Evolutionary conservation across 1,140 invertebrate species (phyloP).

Genomic region (Bicyclus anynana): DNA sequence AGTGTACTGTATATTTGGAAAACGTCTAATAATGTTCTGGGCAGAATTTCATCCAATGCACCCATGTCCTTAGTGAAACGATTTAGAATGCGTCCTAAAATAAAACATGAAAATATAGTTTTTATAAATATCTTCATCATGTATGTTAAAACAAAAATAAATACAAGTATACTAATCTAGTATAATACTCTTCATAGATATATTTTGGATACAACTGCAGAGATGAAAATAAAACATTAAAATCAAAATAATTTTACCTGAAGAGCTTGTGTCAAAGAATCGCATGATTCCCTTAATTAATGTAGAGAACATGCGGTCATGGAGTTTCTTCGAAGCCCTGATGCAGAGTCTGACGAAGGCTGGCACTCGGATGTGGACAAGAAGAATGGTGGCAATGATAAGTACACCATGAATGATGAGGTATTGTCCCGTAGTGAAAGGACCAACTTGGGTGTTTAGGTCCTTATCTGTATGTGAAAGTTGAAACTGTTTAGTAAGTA

Average conservation of each 20-base stretch:
- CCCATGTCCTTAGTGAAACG: constrained; percentile 88
- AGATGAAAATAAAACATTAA: no score
- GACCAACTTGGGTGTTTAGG: constrained; percentile 53
- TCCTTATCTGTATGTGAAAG: constrained; percentile 37
- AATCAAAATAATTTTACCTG: constrained; percentile 71
- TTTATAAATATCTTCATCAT: no score
- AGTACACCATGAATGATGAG: constrained; percentile 55
- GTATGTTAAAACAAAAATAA: no score
- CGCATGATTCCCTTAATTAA: constrained; percentile 86
- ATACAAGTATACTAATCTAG: no score
- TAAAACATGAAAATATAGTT: constrained; percentile 2
- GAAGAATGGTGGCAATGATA: constrained; percentile 33
- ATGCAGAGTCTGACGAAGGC: constrained; percentile 79
- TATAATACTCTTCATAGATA: not conserved
- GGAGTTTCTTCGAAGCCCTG: constrained; percentile 79
- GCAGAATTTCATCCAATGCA: constrained; percentile 90
- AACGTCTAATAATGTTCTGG: constrained; percentile 87
- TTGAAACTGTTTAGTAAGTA: not conserved
- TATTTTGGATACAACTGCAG: not conserved
- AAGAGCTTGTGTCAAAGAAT: constrained; percentile 91
- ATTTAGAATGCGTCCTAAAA: constrained; percentile 83
- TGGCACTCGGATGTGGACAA: constrained; percentile 69
- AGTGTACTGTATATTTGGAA: constrained; percentile 82
- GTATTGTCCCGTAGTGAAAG: constrained; percentile 59
- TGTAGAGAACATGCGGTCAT: constrained; percentile 80